Evolutionary conservation across 2,888 invertebrate genomes (phyloP), one percentile per base, ranked within the genome.

Genomic region (Teleiodes luculella): DNA sequence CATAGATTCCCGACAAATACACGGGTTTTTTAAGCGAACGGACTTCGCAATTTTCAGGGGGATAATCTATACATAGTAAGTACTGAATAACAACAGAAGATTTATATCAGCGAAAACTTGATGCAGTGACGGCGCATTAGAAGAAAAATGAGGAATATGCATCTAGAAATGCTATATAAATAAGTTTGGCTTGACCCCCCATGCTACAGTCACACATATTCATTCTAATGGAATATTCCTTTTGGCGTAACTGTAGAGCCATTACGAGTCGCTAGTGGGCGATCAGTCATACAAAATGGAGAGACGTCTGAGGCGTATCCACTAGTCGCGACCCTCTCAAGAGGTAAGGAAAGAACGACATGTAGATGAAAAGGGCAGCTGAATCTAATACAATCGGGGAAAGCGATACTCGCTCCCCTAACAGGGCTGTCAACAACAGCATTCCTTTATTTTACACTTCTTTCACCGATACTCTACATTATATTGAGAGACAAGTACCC

Each of bases 331-430:
- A 76, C 76, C 79, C 79, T 77, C 75, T 73, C 70, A 72, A 71
- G 70, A 76, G 73, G 77, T 72, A 76, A 76, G 76, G 68, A 75
- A 76, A 73, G 77, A 80, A 79, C 80, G 86, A 85, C 83, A 88
- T 87, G 88, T 86, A 86, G 86, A 88, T 87, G 87, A 87, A 88
- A 88, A 86, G 88, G 87, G 86, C 88, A 88, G 86, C 86, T 83
- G 86, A 89, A 88, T 87, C 86, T 89, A 88, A 89, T 88, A 89
- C 86, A 88, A 89, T 88, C 85, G 86, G 79, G 81, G 79, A 85
- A 86, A 86, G 78, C 86, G 84, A 87, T 86, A 86, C 83, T 80
- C 78, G 68, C 76, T 80, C 67, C 71, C 60, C 60, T 57, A 56
- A 57, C 72, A 87, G 86, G 87, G 87, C 59, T 88, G 85, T 55